A percentile compares a stretch with the other conserved stretches of the same genome.
phyloP scores from a whole-genome alignment of 2,888 invertebrate genomes.

The Chesias legatella region DNA sequence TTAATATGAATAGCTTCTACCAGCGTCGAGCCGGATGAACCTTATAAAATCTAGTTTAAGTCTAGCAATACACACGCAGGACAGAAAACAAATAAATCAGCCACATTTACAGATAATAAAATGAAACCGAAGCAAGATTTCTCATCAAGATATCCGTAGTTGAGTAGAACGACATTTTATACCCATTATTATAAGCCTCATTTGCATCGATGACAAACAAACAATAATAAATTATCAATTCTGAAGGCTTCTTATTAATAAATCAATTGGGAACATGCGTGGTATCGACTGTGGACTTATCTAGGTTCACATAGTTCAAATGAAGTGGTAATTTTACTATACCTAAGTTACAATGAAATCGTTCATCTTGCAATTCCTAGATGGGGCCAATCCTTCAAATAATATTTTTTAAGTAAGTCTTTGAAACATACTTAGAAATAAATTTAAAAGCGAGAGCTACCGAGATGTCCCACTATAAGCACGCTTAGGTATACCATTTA shows the following conservation, averaged over 20 bases:
- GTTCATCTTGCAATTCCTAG: too few relatives aligned
- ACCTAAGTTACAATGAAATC: too few relatives aligned
- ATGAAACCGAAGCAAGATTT: conserved; percentile 11
- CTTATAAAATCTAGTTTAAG: too few relatives aligned
- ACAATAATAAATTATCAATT: conserved; percentile 46
- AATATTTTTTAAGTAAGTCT: too few relatives aligned
- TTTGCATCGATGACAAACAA: conserved; percentile 38
- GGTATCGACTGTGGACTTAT: conserved; percentile 36
- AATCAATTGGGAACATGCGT: conserved; percentile 45
- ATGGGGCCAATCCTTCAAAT: too few relatives aligned
- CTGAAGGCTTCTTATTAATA: conserved; percentile 39
- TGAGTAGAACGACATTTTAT: conserved; percentile 14
- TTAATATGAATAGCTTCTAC: too few relatives aligned
- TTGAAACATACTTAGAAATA: too few relatives aligned
- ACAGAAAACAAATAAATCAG: conserved; percentile 8
- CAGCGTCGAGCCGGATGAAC: too few relatives aligned
- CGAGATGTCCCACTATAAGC: too few relatives aligned
- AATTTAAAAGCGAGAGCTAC: too few relatives aligned
- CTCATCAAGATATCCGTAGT: conserved; percentile 9
- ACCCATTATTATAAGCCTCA: conserved; percentile 15
- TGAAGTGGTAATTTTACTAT: background rate
- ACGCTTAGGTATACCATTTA: too few relatives aligned
- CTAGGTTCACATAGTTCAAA: conserved; percentile 6
- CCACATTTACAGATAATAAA: conserved; percentile 4
- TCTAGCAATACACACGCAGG: too few relatives aligned